Conservation (phyloP, 2,888 invertebrate genomes). For the Microplitis deprimator region DNA sequence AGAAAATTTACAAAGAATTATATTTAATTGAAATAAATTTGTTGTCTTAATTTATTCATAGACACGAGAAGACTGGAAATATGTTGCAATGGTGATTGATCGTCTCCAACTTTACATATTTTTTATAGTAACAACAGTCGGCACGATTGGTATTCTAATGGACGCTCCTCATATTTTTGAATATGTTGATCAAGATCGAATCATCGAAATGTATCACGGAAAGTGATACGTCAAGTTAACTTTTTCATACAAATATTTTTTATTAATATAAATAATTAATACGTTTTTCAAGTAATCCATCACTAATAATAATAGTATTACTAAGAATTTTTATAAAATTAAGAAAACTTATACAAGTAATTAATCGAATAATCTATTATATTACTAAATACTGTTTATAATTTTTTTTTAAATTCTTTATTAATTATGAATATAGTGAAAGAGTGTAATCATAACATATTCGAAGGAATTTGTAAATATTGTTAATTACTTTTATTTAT, state of each 20-base stretch:
- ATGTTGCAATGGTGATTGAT: conserved; percentile 98
- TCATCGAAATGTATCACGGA: conserved; percentile 94
- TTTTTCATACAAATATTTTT: not conserved
- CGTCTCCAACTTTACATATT: conserved; percentile 95
- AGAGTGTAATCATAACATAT: not conserved
- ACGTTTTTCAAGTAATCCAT: not conserved
- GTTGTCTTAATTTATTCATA: conserved; percentile 69
- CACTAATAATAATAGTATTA: not conserved
- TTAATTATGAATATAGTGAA: not conserved
- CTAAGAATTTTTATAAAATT: not conserved
- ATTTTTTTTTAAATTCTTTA: not conserved
- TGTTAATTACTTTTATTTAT: not conserved
- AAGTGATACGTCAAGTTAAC: conserved; percentile 75
- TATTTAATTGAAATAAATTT: not conserved
- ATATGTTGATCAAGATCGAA: conserved; percentile 96
- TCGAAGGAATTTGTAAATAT: not conserved
- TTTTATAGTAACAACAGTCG: conserved; percentile 95
- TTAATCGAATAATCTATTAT: not conserved
- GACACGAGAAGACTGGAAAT: conserved; percentile 99
- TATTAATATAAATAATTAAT: not conserved
- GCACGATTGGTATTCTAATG: conserved; percentile 96
- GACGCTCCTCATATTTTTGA: conserved; percentile 98
- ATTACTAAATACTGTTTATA: not conserved
- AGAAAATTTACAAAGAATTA: too few relatives aligned
- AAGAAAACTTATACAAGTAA: not conserved